Base-by-base conservation (phyloP, 2,888 invertebrate species). In the Drosophila fungiperda region DNA sequence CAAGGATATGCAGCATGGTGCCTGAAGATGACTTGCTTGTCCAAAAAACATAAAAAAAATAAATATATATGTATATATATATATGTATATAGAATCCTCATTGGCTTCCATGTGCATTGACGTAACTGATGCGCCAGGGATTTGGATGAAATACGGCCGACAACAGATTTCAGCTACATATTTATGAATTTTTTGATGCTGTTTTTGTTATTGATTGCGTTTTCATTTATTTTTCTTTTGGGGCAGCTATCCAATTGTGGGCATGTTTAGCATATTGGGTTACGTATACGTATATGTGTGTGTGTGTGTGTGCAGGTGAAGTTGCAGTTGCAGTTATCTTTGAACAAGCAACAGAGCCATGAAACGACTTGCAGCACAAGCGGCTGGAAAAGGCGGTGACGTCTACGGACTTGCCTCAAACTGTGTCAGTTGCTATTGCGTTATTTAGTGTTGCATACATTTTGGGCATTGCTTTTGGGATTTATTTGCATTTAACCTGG, bases 401-500 rank as follows among this genome's bases (percentile, higher is more conserved):
- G 68, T 40, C 59, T 72, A 63, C 62, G 71, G 54, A 74, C 76
- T 65, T 72, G 74, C 72, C 70, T 70, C 78, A 82, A 80, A 73
- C 59, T 74, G 72, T 50, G 68, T 53, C 74, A 69, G 69, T 75
- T 77, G 63, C 23, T 45, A 23, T 60, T 70, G 75, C 80, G 53
- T 73, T 79, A 69, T 84, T 82, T 82, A 78, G 82, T 86, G 78
- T 83, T 76, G 84, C 82, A 81, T 75, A 72, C 73, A 72, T 80
- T 74, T 78, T 68, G 64, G 73, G 76, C 66, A 73, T 78, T 81
- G 72, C 84, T 76, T 82, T 80, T 75, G 87, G 84, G 84, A 85
- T 85, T 87, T 85, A 87, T 85, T 85, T 87, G 85, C 87, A 85
- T 85, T 85, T 85, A 81, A 73, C 82, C 73, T 67, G 60, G 62